Conservation (phyloP, 2,797 vertebrate genomes). For the Siniperca obscura region DNA sequence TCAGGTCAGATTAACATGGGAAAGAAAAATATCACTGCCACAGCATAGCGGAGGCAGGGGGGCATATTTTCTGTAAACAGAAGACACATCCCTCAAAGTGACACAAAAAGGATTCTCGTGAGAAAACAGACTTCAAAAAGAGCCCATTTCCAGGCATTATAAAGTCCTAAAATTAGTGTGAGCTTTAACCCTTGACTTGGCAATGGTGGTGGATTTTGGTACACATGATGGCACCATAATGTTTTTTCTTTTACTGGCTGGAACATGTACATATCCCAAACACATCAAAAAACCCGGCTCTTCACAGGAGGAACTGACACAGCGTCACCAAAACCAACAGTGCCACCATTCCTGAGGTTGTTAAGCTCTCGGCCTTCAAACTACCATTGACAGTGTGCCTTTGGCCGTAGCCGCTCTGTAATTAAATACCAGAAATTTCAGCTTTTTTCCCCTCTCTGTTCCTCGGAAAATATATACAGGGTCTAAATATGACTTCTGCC, state of each 20-base stretch:
- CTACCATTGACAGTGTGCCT: slow-evolving; percentile 65
- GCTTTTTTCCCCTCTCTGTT: slow-evolving; percentile 43
- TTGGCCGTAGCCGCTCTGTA: slow-evolving; percentile 65
- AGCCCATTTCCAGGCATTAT: slow-evolving; percentile 34
- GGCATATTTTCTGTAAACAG: slow-evolving; percentile 20
- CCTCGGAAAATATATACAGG: slow-evolving; percentile 64
- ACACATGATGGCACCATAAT: slow-evolving; percentile 21
- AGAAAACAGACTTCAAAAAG: slow-evolving; percentile 50
- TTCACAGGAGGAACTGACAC: slow-evolving; percentile 65
- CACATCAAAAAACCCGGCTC: slow-evolving; percentile 45
- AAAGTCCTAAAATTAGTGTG: slow-evolving; percentile 41
- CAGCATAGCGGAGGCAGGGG: background rate
- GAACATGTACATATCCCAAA: slow-evolving; percentile 37
- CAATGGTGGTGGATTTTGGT: slow-evolving; percentile 4
- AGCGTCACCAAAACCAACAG: slow-evolving; percentile 65
- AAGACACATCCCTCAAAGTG: slow-evolving; percentile 13
- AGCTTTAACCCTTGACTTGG: slow-evolving; percentile 25
- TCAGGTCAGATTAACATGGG: slow-evolving; percentile 38
- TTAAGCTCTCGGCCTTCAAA: slow-evolving; percentile 69
- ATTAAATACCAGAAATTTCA: slow-evolving; percentile 72
- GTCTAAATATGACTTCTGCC: slow-evolving; percentile 71
- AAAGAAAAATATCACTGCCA: slow-evolving; percentile 12
- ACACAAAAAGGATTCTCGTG: slow-evolving; percentile 30
- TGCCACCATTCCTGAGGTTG: slow-evolving; percentile 68
- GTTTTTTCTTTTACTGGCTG: slow-evolving; percentile 13